Evolutionary conservation across 2,113 vertebrate species (phyloP).

Genomic region (Carassius carassius): DNA sequence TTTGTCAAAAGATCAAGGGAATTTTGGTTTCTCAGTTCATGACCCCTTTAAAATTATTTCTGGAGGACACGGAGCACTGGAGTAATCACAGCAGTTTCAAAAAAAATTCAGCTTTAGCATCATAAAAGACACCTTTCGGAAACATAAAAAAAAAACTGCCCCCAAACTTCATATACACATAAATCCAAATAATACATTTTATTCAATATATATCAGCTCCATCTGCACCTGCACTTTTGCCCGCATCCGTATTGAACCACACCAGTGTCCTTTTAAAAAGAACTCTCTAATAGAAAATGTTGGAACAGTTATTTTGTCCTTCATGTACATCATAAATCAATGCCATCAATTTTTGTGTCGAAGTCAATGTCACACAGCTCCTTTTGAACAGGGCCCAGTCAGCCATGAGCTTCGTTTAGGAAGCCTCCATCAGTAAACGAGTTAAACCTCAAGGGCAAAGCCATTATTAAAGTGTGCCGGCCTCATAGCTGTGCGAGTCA

Average conservation of each 20-base stretch:
- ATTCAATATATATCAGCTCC: no score
- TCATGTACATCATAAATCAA: constrained; percentile 28
- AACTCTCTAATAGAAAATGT: neutral
- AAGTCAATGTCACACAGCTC: constrained; percentile 32
- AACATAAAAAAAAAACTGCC: neutral
- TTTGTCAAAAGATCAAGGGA: no score
- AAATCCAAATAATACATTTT: neutral
- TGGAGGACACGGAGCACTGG: neutral
- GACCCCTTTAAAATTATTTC: neutral
- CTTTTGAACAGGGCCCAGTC: constrained; percentile 33
- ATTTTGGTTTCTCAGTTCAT: no score
- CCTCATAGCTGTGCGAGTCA: constrained; percentile 11
- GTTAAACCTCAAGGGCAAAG: constrained; percentile 42
- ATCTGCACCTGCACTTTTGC: neutral
- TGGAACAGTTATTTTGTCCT: constrained; percentile 25
- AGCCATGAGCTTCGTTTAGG: constrained; percentile 29
- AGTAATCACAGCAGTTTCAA: neutral
- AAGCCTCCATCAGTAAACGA: constrained; percentile 40
- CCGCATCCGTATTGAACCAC: neutral
- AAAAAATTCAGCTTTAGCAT: neutral
- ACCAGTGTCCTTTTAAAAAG: neutral
- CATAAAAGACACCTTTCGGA: neutral
- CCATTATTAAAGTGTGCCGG: constrained; percentile 18
- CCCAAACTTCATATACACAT: neutral
- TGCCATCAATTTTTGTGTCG: constrained; percentile 30